These are phyloP conservation scores for Anagrus nilaparvatae DNA, from an alignment of 1,140 invertebrate species.

Conservation along the genomic window DNA sequence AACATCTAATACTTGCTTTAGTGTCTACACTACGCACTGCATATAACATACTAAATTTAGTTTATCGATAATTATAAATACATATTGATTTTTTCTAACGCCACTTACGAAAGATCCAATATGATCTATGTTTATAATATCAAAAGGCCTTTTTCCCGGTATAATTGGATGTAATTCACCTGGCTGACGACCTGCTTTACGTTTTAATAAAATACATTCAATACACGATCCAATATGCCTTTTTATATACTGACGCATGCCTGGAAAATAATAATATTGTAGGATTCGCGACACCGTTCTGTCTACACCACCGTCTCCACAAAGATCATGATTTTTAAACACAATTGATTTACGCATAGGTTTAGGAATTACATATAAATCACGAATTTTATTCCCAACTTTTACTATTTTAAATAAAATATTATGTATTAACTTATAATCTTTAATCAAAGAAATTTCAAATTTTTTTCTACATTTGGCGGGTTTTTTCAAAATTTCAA, in stretches of 20 bases:
- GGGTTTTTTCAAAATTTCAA: slow-evolving; percentile 5
- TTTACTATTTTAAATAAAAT: slow-evolving; percentile 7
- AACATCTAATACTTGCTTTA: background rate
- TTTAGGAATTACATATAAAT: slow-evolving; percentile 8
- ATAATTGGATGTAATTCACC: slow-evolving; percentile 13
- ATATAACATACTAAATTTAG: background rate
- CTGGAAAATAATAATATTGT: slow-evolving; percentile 9
- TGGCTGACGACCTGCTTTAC: slow-evolving; percentile 9
- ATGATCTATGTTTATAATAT: slow-evolving; percentile 3
- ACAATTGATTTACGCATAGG: slow-evolving; percentile 8
- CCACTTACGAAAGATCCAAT: background rate
- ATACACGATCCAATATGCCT: slow-evolving; percentile 12
- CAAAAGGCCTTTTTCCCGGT: slow-evolving; percentile 8
- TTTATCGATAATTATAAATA: background rate
- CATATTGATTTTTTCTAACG: background rate
- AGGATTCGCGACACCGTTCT: slow-evolving; percentile 2
- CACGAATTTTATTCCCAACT: too few relatives aligned
- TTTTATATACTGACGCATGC: slow-evolving; percentile 7
- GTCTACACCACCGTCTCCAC: slow-evolving; percentile 11
- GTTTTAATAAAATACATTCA: slow-evolving; percentile 14
- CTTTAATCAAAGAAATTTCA: background rate
- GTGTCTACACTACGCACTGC: background rate
- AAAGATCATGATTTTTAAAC: slow-evolving; percentile 6
- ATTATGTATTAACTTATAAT: background rate
- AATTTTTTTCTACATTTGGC: background rate